These are phyloP conservation scores for Phaethon lepturus DNA, from an alignment of 2,113 vertebrate species.

Conservation along the genomic window DNA sequence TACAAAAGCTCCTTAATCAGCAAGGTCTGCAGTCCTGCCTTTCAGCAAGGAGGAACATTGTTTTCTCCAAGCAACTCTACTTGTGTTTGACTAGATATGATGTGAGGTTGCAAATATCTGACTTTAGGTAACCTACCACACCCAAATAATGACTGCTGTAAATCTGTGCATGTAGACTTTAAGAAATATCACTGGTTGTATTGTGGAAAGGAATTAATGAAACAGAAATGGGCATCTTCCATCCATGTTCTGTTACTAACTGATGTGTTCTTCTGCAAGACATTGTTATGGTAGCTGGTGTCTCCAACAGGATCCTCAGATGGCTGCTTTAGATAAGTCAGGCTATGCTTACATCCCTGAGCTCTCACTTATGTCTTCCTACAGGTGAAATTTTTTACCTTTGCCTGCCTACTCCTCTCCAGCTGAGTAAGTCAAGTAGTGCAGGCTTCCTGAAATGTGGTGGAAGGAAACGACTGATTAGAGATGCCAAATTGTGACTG, in stretches of 20 bases:
- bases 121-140: background rate
- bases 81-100: background rate
- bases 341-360: background rate
- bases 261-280: background rate
- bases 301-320: background rate
- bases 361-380: background rate
- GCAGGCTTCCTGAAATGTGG: background rate
- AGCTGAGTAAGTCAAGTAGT: background rate
- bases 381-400: background rate
- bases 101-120: background rate
- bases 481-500: background rate
- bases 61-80: background rate
- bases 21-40: background rate
- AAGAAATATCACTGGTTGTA: background rate
- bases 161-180: background rate
- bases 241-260: background rate
- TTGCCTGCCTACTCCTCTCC: background rate
- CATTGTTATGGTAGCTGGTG: background rate
- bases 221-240: background rate
- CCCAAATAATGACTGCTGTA: background rate
- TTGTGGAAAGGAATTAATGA: background rate
- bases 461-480: background rate
- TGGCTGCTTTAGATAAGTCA: background rate
- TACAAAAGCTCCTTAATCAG: background rate
- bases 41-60: background rate